Percentiles rank a stretch among this genome's conserved stretches.
Evolutionary conservation across 2,113 vertebrate genomes (phyloP).

Genomic region (Lagopus leucura): DNA sequence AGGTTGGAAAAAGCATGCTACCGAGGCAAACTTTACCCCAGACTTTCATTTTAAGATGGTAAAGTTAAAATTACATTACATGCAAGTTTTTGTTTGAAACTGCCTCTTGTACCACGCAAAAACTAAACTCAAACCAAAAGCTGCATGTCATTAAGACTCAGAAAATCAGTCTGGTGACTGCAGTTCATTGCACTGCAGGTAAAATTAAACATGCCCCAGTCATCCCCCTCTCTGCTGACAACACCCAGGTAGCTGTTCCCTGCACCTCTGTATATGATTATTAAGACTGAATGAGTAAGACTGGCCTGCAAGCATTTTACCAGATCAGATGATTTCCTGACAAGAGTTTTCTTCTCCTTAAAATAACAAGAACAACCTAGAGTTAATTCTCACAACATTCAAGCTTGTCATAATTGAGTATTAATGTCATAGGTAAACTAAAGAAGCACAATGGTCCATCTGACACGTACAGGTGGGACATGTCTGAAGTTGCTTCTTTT

Average conservation of each 20-base stretch:
- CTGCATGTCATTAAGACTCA: neutral
- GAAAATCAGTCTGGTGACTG: neutral
- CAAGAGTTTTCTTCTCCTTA: neutral
- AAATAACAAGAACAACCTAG: neutral
- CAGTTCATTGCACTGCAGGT: neutral
- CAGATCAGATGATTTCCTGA: neutral
- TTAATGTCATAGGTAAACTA: neutral
- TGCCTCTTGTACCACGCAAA: neutral
- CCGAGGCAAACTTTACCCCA: neutral
- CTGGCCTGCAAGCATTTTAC: neutral
- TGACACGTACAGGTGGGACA: accelerated
- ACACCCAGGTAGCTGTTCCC: neutral
- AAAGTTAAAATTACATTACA: neutral
- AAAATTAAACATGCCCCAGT: neutral
- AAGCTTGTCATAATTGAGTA: neutral
- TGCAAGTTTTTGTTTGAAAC: neutral
- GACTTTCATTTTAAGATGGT: neutral
- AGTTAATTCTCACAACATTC: neutral
- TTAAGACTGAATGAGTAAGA: neutral
- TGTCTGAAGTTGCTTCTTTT: neutral
- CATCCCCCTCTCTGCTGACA: neutral
- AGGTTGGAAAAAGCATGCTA: neutral
- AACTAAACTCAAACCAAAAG: neutral
- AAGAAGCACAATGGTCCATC: neutral
- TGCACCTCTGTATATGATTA: neutral